Evolutionary conservation across 2,113 vertebrate genomes (phyloP).

Genomic region (Melanerpes formicivorus): DNA sequence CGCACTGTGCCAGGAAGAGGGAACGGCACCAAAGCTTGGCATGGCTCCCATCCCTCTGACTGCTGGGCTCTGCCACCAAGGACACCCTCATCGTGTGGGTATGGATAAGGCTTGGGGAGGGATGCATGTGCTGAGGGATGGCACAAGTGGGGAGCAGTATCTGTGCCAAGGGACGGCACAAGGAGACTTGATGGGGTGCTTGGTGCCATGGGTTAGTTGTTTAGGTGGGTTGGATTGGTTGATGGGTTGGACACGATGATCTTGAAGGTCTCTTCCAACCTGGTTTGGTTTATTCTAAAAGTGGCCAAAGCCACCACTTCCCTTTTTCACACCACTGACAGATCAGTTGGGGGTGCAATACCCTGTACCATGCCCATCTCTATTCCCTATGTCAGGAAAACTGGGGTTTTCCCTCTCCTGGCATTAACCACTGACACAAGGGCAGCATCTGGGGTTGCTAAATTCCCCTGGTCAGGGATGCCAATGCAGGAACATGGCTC

Average conservation of each 20-base stretch:
- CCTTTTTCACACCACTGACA: neutral
- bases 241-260: no score
- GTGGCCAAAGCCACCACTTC: neutral
- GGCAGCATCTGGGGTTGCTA: neutral
- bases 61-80: neutral
- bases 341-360: rapidly evolving
- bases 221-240: no score
- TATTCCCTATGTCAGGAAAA: rapidly evolving
- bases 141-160: neutral
- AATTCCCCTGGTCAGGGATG: no score
- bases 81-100: rapidly evolving
- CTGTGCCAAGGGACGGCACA: neutral
- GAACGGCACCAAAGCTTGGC: neutral
- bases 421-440: rapidly evolving
- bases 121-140: neutral
- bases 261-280: no score
- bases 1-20: rapidly evolving
- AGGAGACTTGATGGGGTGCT: no score
- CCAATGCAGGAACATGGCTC: rapidly evolving
- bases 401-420: neutral
- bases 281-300: no score
- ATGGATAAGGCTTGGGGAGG: neutral
- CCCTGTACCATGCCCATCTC: rapidly evolving
- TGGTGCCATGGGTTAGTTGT: no score
- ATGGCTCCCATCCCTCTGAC: neutral